A percentile compares a stretch with the other conserved stretches of the same genome.
These are phyloP conservation scores for Neria commutata DNA, from an alignment of 2,888 invertebrate genomes.

Conservation along the genomic window DNA sequence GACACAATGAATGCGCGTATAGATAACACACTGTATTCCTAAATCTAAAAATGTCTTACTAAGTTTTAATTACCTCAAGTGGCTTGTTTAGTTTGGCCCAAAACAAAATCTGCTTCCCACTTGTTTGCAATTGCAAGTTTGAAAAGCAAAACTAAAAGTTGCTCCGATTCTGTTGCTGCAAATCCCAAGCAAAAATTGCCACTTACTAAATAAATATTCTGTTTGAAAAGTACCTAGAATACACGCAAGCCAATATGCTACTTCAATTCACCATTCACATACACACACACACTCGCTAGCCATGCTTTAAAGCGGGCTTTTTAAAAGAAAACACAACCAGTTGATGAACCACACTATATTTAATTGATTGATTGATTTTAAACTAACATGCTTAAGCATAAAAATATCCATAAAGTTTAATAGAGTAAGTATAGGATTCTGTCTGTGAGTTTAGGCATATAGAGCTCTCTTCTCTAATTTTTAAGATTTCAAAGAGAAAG, in stretches of 20 bases:
- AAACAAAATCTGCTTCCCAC: no score
- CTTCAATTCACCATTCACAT: not conserved
- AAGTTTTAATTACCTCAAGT: no score
- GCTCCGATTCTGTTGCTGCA: no score
- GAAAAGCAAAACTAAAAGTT: no score
- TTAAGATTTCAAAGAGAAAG: constrained; percentile 48
- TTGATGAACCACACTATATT: not conserved
- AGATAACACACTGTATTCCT: no score
- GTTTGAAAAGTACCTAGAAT: constrained; percentile 3
- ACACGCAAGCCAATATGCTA: not conserved
- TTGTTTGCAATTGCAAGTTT: no score
- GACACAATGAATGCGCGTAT: no score
- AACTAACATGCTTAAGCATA: not conserved
- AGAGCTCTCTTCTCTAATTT: no score
- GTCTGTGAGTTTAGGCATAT: not conserved
- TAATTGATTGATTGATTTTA: not conserved
- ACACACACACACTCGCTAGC: not conserved
- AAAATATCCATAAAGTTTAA: not conserved
- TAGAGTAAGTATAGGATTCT: not conserved
- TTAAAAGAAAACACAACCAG: no score
- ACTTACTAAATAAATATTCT: not conserved
- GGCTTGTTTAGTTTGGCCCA: no score
- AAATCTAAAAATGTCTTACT: no score
- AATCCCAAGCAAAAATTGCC: not conserved
- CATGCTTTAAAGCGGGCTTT: not conserved